Evolutionary conservation across 2,113 vertebrate genomes (phyloP).

Genomic region (Tonatia bakeri): DNA sequence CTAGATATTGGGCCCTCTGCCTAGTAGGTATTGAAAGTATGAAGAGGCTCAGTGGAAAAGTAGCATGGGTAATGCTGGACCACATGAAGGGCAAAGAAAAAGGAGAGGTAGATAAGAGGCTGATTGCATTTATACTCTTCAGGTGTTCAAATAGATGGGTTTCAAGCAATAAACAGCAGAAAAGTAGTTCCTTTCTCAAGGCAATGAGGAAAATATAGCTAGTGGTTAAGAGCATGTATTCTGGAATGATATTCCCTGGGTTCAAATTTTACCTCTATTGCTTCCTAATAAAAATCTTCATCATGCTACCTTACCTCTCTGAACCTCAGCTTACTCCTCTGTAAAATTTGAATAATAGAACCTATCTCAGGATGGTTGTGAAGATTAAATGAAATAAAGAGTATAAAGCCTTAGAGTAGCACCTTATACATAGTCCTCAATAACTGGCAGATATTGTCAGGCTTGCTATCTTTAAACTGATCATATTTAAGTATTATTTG

Average conservation of each 20-base stretch:
- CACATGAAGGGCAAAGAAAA: neutral
- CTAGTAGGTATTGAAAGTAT: neutral
- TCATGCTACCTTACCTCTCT: neutral
- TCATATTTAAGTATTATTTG: neutral
- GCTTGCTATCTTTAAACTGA: constrained; percentile 10
- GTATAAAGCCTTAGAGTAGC: neutral
- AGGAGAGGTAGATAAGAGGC: neutral
- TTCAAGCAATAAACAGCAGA: neutral
- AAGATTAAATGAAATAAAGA: constrained; percentile 7
- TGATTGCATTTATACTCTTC: neutral
- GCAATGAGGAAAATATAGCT: neutral
- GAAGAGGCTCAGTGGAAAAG: neutral
- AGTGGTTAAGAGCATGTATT: neutral
- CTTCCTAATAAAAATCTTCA: constrained; percentile 6
- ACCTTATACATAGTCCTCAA: neutral
- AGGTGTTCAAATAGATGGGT: neutral
- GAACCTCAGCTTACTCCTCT: neutral
- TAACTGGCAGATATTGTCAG: neutral
- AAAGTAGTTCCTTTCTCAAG: neutral
- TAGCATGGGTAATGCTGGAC: neutral
- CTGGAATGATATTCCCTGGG: neutral
- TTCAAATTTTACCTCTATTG: neutral
- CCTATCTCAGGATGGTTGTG: neutral
- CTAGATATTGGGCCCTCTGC: neutral
- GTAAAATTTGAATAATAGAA: neutral